Evolutionary conservation across 2,888 invertebrate genomes (phyloP), one percentile per base, ranked within the genome.

Genomic region (Mythimna ferrago): DNA sequence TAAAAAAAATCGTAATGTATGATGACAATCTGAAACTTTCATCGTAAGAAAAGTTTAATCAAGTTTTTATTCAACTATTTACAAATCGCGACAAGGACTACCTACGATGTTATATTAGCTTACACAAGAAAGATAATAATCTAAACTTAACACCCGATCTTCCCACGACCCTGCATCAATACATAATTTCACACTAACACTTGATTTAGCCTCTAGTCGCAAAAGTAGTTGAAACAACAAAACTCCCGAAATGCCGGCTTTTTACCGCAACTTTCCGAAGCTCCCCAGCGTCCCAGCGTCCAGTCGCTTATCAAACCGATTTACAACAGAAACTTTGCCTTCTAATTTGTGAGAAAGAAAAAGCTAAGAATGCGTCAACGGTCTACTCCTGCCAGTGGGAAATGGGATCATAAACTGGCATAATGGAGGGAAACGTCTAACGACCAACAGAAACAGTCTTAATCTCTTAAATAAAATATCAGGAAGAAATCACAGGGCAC

Each of bases 401-500:
- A 93, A 93, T 92, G 88, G 92, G 88, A 89, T 90, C 92, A 92
- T 94, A 94, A 94, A 94, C 89, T 91, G 92, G 88, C 88, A 91
- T 91, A 92, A 94, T 93, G 92, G 92, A 88, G 90, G 91, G 90
- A 90, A 88, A 89, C 88, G 90, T 89, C 90, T 94, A 93, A 93
- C 93, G 93, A 93, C 87, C 88, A 87, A 85, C 83, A 85, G 89
- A 88, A 88, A 88, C 87, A 90, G 89, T 73, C 92, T 93, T 93
- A 92, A 93, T 93, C 90, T 91, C 89, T 90, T 95, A 93, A 95
- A 95, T 95, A 95, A 94, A 94, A 93, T 94, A 95, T 94, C 92
- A 93, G 92, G 92, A 92, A 92, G 93, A 94, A 95, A 95, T 95
- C 95, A 94, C 93, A 90, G 93, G 90, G 89, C 83, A 68, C 87